These are phyloP conservation scores for Blomia tropicalis DNA, from an alignment of 2,888 invertebrate genomes.

Conservation along the genomic window DNA sequence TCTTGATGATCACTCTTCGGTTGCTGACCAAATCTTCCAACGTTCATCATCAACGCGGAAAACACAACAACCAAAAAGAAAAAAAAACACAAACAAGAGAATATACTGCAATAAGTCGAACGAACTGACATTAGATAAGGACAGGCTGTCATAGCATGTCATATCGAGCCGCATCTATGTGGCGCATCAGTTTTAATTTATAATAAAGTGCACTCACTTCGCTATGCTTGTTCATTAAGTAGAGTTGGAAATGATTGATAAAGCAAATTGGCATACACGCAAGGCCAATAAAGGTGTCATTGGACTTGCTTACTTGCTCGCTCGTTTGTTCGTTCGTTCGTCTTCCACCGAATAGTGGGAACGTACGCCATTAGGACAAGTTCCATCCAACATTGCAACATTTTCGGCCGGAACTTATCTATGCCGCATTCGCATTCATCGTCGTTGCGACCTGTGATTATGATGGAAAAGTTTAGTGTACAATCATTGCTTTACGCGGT, in stretches of 20 bases:
- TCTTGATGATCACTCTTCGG: no score
- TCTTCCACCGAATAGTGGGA: neutral
- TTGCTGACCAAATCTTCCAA: no score
- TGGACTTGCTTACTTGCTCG: constrained; percentile 2
- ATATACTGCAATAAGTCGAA: constrained; percentile 5
- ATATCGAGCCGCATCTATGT: constrained; percentile 6
- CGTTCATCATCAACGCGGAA: no score
- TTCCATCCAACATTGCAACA: neutral
- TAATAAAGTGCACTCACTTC: constrained; percentile 2
- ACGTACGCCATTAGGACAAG: neutral
- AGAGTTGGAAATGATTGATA: constrained; percentile 9
- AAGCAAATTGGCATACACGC: constrained; percentile 13
- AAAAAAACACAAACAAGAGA: no score
- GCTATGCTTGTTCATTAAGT: neutral
- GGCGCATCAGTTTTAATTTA: constrained; percentile 12
- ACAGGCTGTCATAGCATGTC: constrained; percentile 1
- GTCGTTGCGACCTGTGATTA: no score
- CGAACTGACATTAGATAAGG: neutral
- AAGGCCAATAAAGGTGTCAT: constrained; percentile 12
- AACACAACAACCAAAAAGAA: no score
- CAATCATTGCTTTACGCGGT: no score
- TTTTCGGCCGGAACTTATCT: neutral
- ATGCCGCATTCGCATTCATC: no score
- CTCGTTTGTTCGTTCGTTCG: neutral
- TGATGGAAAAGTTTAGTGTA: no score